Conservation (phyloP, 2,113 vertebrate species). For the Alligator mississippiensis region DNA sequence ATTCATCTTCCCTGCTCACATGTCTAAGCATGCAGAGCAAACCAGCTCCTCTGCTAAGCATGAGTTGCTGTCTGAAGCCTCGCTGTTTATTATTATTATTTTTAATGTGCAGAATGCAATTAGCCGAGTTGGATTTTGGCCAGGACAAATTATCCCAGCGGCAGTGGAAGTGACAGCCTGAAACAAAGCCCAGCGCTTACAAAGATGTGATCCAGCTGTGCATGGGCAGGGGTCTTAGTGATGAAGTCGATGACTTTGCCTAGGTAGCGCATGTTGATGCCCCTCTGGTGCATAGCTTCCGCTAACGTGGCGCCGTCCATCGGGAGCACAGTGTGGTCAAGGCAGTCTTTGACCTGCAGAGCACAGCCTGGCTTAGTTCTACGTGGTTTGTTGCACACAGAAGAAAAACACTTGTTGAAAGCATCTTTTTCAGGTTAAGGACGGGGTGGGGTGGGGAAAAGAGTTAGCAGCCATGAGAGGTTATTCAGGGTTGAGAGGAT, state of each 20-base stretch:
- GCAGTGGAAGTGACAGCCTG: neutral
- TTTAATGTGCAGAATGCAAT: neutral
- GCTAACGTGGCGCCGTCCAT: conserved; percentile 95
- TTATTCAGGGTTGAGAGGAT: no score
- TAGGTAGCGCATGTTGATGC: conserved; percentile 96
- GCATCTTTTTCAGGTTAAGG: no score
- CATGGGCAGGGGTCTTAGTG: conserved; percentile 85
- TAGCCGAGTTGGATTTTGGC: neutral
- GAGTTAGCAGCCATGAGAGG: no score
- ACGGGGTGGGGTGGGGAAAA: no score
- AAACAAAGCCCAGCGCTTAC: conserved; percentile 78
- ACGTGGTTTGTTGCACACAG: neutral
- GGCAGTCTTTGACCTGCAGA: conserved; percentile 94
- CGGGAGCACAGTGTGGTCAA: conserved; percentile 92
- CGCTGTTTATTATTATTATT: neutral
- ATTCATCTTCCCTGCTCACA: neutral
- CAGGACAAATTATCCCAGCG: neutral
- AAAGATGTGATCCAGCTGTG: conserved; percentile 92
- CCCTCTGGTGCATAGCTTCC: conserved; percentile 94
- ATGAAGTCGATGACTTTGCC: conserved; percentile 92
- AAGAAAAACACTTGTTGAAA: no score
- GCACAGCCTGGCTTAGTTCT: neutral
- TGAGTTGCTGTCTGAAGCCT: neutral
- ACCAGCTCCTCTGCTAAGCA: no score
- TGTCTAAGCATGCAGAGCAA: no score